Conservation (phyloP, 2,888 invertebrate species). For the Drosophila mayaguana region DNA sequence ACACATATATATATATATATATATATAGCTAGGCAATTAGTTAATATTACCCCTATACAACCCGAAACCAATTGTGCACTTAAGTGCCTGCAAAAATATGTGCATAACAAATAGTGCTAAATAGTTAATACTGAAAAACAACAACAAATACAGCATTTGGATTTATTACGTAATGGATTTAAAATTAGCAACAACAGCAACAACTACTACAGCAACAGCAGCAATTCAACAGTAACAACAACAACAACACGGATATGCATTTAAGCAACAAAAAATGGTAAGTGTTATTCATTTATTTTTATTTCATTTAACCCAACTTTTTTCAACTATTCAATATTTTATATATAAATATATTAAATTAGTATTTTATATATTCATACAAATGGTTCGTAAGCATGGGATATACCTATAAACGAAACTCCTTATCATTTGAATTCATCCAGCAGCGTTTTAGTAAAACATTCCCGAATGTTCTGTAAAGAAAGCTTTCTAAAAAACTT, state of each 20-base stretch:
- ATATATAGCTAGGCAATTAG: slow-evolving; percentile 46
- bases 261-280: slow-evolving; percentile 67
- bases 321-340: background rate
- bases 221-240: slow-evolving; percentile 10
- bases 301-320: slow-evolving; percentile 2
- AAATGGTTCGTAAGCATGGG: background rate
- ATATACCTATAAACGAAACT: background rate
- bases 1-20: background rate
- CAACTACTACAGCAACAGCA: slow-evolving; percentile 24
- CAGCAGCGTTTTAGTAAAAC: background rate
- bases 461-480: slow-evolving; percentile 58
- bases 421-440: background rate
- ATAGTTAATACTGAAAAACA: slow-evolving; percentile 8
- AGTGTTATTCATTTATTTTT: slow-evolving; percentile 26
- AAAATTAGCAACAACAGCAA: slow-evolving; percentile 59
- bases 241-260: slow-evolving; percentile 69
- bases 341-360: background rate
- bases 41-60: slow-evolving; percentile 28
- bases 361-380: too few relatives aligned
- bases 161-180: slow-evolving; percentile 78
- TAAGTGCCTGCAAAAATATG: slow-evolving; percentile 35
- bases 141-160: slow-evolving; percentile 48
- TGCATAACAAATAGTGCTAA: slow-evolving; percentile 42
- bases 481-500: slow-evolving; percentile 40
- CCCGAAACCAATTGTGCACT: slow-evolving; percentile 23